Conservation (phyloP, 2,113 vertebrate species). For the Pholis gunnellus region DNA sequence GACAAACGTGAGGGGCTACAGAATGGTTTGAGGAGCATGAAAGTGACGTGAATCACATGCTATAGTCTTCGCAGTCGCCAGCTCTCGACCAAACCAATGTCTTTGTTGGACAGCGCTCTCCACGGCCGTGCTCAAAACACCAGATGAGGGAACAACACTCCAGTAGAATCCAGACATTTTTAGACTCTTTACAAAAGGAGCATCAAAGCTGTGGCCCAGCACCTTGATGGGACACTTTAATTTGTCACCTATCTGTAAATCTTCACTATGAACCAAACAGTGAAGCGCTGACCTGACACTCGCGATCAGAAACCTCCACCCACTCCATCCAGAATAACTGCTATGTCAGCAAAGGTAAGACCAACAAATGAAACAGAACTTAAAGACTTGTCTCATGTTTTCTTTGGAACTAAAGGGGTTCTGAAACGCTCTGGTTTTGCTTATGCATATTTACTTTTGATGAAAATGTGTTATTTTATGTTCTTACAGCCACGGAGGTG, state of each 20-base stretch:
- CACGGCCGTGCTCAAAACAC: neutral
- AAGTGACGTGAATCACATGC: neutral
- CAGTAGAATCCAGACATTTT: neutral
- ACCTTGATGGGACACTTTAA: neutral
- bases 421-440: neutral
- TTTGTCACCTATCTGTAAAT: conserved; percentile 33
- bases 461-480: neutral
- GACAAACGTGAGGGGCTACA: neutral
- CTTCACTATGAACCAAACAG: neutral
- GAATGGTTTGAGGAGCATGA: neutral
- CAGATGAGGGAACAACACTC: neutral
- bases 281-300: conserved; percentile 48
- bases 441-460: neutral
- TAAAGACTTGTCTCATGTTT: conserved; percentile 4
- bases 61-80: neutral
- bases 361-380: neutral
- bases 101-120: neutral
- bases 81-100: neutral
- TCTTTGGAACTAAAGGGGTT: neutral
- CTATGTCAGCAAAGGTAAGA: conserved; percentile 15
- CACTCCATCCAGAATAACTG: conserved; percentile 45
- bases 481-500: neutral
- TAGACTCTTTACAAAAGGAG: neutral
- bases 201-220: neutral
- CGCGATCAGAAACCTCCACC: conserved; percentile 17